Evolutionary conservation across 2,888 invertebrate species (phyloP).

Genomic region (Machimus rusticus): DNA sequence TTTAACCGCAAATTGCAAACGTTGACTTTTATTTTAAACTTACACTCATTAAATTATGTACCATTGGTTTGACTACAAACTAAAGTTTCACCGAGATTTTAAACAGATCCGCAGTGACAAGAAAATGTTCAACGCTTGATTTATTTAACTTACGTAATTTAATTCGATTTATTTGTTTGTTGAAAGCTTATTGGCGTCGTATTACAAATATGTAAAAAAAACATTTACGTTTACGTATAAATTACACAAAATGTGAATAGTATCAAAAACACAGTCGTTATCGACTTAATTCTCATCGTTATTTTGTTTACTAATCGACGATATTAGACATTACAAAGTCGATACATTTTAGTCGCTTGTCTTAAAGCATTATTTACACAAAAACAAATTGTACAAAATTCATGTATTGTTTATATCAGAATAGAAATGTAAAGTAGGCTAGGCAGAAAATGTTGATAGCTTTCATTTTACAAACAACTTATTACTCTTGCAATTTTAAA

Average conservation of each 20-base stretch:
- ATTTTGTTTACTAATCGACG: not conserved
- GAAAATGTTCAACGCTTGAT: not conserved
- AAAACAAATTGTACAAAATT: not conserved
- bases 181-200: not conserved
- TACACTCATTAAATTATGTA: not conserved
- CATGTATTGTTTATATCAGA: not conserved
- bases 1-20: not conserved
- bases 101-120: not conserved
- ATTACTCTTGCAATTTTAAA: not conserved
- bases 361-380: constrained; percentile 5
- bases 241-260: not conserved
- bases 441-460: not conserved
- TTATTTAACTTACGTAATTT: not conserved
- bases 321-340: not conserved
- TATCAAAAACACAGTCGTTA: not conserved
- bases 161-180: not conserved
- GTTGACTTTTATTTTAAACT: not conserved
- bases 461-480: not conserved
- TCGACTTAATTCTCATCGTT: not conserved
- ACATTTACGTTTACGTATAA: not conserved
- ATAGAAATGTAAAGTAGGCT: not conserved
- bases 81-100: not conserved
- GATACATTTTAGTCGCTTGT: not conserved
- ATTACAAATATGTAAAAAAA: not conserved
- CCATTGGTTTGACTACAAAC: not conserved